Conservation (phyloP, 1,140 invertebrate genomes). For the Mesaphorura yosii region DNA sequence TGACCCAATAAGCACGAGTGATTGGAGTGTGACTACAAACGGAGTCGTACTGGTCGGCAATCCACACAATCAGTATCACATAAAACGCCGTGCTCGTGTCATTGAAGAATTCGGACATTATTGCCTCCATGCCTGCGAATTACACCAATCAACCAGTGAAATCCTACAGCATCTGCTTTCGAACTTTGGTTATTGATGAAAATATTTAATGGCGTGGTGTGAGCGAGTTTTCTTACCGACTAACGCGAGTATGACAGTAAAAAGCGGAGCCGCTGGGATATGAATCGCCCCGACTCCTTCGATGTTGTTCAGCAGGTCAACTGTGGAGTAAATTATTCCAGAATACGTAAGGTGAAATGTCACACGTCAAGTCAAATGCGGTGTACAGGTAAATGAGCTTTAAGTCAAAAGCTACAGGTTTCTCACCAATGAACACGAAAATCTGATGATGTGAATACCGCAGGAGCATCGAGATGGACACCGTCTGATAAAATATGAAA, state of each 20-base stretch:
- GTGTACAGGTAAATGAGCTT: too few species aligned
- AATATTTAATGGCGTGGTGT: too few species aligned
- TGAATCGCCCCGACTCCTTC: slow-evolving; percentile 85
- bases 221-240: slow-evolving; percentile 77
- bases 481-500: too few species aligned
- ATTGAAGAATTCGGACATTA: slow-evolving; percentile 99
- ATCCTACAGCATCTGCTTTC: not conserved
- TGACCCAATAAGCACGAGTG: slow-evolving; percentile 88
- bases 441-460: slow-evolving; percentile 99
- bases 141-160: slow-evolving; percentile 24
- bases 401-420: not conserved
- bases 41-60: slow-evolving; percentile 97
- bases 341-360: slow-evolving; percentile 27
- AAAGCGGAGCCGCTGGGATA: slow-evolving; percentile 87
- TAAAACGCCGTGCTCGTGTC: slow-evolving; percentile 98
- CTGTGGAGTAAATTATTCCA: too few species aligned
- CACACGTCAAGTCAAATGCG: not conserved
- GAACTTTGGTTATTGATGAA: too few species aligned
- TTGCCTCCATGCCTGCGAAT: slow-evolving; percentile 94
- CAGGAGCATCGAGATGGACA: slow-evolving; percentile 93
- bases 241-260: slow-evolving; percentile 92
- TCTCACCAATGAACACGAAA: slow-evolving; percentile 91
- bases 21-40: slow-evolving; percentile 94
- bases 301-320: slow-evolving; percentile 92
- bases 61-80: slow-evolving; percentile 97